Percentiles rank a stretch among this genome's conserved stretches.
Evolutionary conservation across 1,140 invertebrate species (phyloP).

Genomic region (Daktulosphaira vitifoliae): DNA sequence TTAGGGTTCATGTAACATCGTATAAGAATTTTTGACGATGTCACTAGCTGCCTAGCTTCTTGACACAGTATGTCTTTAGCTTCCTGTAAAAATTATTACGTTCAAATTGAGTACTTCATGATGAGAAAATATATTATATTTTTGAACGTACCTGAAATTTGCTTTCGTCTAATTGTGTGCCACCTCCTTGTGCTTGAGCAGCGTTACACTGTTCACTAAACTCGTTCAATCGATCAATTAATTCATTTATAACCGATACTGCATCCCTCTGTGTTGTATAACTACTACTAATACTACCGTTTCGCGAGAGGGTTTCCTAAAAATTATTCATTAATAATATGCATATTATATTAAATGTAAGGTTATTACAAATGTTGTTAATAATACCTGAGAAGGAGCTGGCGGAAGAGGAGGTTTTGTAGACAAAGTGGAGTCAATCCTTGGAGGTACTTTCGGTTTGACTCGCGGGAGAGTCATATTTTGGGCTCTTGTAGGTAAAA

Average conservation of each 20-base stretch:
- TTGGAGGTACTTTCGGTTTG: slow-evolving; percentile 30
- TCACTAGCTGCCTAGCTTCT: slow-evolving; percentile 70
- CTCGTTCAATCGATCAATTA: slow-evolving; percentile 57
- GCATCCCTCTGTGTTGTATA: slow-evolving; percentile 35
- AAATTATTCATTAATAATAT: not conserved
- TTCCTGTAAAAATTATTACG: slow-evolving; percentile 49
- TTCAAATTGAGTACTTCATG: too few relatives aligned
- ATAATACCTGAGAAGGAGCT: slow-evolving; percentile 54
- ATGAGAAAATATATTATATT: too few relatives aligned
- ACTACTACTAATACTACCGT: too few relatives aligned
- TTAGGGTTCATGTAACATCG: slow-evolving; percentile 47
- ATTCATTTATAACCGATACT: slow-evolving; percentile 45
- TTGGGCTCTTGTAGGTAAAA: slow-evolving; percentile 36
- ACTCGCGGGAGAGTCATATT: slow-evolving; percentile 21
- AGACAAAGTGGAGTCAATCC: slow-evolving; percentile 18
- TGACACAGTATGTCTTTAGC: slow-evolving; percentile 67
- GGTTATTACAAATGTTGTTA: too few relatives aligned
- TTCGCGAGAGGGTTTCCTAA: slow-evolving; percentile 35
- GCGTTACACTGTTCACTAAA: slow-evolving; percentile 57
- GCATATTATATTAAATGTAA: not conserved
- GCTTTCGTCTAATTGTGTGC: slow-evolving; percentile 58
- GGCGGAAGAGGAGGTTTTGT: slow-evolving; percentile 60
- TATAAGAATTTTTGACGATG: slow-evolving; percentile 71
- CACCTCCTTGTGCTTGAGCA: slow-evolving; percentile 59
- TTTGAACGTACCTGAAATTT: slow-evolving; percentile 58